These are phyloP conservation scores for Holothuria glaberrima DNA, from an alignment of 35 echinoderm and acorn worm genomes.

Conservation along the genomic window DNA sequence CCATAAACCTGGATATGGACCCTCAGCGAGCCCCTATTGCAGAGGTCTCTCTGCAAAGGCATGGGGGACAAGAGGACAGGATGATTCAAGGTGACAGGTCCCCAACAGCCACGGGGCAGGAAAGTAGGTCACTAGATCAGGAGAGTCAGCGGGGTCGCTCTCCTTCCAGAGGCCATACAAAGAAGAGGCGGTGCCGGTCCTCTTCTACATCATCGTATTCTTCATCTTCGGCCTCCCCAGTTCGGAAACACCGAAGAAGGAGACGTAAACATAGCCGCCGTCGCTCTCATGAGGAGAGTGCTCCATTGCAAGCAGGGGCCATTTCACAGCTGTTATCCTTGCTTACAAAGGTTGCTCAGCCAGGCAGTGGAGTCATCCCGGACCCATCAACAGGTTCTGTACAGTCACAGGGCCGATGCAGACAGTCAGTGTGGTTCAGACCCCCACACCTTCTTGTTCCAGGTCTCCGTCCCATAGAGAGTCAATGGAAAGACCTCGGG, in stretches of 20 bases:
- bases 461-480: neutral
- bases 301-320: neutral
- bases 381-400: neutral
- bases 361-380: neutral
- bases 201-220: neutral
- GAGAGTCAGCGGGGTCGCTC: neutral
- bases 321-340: neutral
- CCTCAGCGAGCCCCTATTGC: neutral
- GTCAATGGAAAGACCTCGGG: neutral
- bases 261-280: neutral
- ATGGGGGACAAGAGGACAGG: slow-evolving; percentile 9
- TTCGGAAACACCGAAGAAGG: neutral
- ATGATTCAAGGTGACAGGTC: slow-evolving; percentile 18
- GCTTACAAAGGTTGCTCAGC: neutral
- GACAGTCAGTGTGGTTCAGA: neutral
- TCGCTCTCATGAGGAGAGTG: neutral
- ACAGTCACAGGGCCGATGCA: neutral
- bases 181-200: neutral
- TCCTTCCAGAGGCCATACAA: neutral
- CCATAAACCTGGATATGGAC: neutral
- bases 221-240: neutral
- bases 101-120: neutral
- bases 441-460: neutral
- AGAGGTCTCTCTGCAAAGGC: slow-evolving; percentile 14
- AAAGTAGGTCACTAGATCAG: neutral